phyloP scores from a whole-genome alignment of 2,797 vertebrate genomes.

The Spheniscus humboldti region DNA sequence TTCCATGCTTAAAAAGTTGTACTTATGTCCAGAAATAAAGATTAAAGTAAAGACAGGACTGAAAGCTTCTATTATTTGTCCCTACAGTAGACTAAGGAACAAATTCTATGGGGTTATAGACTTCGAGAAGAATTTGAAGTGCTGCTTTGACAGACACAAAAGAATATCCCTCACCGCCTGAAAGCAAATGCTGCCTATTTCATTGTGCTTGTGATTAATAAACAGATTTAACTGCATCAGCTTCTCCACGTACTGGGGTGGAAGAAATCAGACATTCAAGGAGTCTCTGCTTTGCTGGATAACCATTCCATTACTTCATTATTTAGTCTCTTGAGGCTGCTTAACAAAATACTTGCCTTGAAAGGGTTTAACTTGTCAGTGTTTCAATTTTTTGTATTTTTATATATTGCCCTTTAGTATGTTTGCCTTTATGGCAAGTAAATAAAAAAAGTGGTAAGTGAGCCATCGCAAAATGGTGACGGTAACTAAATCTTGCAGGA shows the following conservation, averaged over 20 bases:
- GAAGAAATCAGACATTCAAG: background rate
- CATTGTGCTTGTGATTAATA: constrained; percentile 25
- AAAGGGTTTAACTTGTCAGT: background rate
- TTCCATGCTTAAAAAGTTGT: background rate
- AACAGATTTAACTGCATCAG: constrained; percentile 12
- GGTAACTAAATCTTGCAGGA: background rate
- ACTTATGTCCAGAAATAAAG: constrained; percentile 3
- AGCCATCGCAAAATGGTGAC: background rate
- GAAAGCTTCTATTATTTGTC: constrained; percentile 12
- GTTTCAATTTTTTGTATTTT: background rate
- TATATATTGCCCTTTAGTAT: background rate
- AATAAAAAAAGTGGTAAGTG: background rate
- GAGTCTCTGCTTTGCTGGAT: constrained; percentile 3
- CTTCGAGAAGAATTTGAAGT: background rate
- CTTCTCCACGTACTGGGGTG: constrained; percentile 10
- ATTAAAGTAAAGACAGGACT: background rate
- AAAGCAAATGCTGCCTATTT: constrained; percentile 18
- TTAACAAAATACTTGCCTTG: background rate
- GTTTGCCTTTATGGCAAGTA: background rate
- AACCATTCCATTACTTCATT: background rate
- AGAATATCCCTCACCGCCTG: background rate
- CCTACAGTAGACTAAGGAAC: background rate
- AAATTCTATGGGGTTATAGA: background rate
- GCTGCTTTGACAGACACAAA: background rate
- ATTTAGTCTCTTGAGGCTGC: background rate